Percentiles rank a stretch among this genome's conserved stretches.
Conservation (phyloP, 1,140 invertebrate species). For the Tribolium madens region DNA sequence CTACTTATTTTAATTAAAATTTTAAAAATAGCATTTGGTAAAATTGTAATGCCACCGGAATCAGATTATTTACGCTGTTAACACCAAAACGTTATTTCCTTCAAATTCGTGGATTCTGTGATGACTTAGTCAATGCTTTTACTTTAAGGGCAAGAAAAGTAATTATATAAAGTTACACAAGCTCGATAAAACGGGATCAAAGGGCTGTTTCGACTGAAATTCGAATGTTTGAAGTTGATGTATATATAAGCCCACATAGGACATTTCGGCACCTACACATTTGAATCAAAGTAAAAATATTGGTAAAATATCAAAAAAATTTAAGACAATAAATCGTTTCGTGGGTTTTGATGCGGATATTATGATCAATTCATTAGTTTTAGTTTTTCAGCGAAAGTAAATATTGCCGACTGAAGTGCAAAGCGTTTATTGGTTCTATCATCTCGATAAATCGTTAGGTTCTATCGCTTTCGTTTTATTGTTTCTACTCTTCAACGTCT, state of each 20-base stretch:
- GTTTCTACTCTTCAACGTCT: not conserved
- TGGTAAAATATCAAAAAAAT: not conserved
- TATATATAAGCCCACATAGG: not conserved
- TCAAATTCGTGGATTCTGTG: not conserved
- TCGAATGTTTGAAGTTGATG: not conserved
- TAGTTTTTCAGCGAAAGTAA: not conserved
- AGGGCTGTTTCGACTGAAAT: not conserved
- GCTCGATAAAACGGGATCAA: conserved; percentile 9
- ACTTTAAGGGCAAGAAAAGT: conserved; percentile 9
- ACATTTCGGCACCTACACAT: not conserved
- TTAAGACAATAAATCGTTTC: not conserved
- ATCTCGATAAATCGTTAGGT: not conserved
- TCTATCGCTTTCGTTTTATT: not conserved
- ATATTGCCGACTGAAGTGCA: not conserved
- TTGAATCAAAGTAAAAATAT: not conserved
- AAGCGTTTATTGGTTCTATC: not conserved
- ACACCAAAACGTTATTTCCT: not conserved
- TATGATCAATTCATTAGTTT: not conserved
- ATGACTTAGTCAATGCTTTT: conserved; percentile 13
- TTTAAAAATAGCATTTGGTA: not conserved
- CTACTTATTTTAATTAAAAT: not conserved
- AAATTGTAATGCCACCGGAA: no score
- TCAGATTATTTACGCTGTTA: no score
- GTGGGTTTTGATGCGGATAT: not conserved
- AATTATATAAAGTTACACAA: conserved; percentile 2